A percentile compares a stretch with the other conserved stretches of the same genome.
Conservation (phyloP, 2,113 vertebrate species). For the Plotosus lineatus region DNA sequence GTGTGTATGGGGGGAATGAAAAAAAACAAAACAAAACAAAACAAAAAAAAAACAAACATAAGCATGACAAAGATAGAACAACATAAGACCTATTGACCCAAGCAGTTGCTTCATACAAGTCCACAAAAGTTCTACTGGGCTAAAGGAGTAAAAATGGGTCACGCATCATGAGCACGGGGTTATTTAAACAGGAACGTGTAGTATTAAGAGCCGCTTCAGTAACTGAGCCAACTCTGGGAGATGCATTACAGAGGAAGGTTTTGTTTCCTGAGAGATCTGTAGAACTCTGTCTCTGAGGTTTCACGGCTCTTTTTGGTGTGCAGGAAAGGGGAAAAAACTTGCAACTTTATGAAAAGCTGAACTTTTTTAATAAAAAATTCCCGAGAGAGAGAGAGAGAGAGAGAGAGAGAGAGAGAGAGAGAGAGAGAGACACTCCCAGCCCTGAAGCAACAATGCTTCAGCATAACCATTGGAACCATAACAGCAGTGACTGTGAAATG, state of each 20-base stretch:
- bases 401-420: too few species aligned
- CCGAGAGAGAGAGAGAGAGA: too few species aligned
- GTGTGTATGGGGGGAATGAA: too few species aligned
- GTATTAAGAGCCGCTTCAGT: constrained; percentile 25
- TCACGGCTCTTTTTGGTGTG: constrained; percentile 21
- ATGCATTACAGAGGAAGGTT: constrained; percentile 38
- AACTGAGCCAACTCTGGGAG: constrained; percentile 35
- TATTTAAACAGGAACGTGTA: constrained; percentile 48
- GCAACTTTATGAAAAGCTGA: constrained; percentile 23
- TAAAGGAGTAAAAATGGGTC: constrained; percentile 43
- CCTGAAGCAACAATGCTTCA: background rate
- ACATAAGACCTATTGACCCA: background rate
- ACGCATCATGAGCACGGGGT: constrained; percentile 10
- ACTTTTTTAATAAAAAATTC: too few species aligned
- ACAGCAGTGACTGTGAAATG: background rate
- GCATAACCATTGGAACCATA: background rate
- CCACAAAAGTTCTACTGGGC: constrained; percentile 34
- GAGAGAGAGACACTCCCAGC: too few species aligned
- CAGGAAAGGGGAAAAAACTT: constrained; percentile 1
- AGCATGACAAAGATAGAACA: too few species aligned
- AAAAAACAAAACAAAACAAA: too few species aligned
- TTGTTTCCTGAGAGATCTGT: constrained; percentile 29
- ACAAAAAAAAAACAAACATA: too few species aligned
- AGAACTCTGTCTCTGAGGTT: constrained; percentile 38
- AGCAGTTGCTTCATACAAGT: constrained; percentile 40